A percentile compares a stretch with the other conserved stretches of the same genome.
Conservation (phyloP, 2,888 invertebrate species). For the Acholoe squamosa region DNA sequence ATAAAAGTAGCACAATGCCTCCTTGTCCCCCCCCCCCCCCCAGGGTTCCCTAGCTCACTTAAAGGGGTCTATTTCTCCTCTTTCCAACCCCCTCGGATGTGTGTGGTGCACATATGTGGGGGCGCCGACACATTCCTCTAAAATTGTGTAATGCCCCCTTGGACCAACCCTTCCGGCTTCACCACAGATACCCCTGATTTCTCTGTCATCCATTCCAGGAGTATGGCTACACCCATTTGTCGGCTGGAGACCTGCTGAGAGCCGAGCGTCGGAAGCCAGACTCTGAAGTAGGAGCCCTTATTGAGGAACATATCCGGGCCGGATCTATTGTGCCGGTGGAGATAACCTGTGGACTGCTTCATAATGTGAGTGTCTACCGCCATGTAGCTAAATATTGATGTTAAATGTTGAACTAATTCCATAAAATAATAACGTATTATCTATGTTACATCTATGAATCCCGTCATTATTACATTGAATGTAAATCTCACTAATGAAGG, state of each 20-base stretch:
- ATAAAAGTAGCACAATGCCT: too few relatives aligned
- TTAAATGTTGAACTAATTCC: not conserved
- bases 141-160: too few relatives aligned
- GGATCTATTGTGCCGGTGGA: slow-evolving; percentile 99
- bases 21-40: too few relatives aligned
- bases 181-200: too few relatives aligned
- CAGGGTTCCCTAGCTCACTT: too few relatives aligned
- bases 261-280: slow-evolving; percentile 93
- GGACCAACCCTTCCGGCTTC: too few relatives aligned
- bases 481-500: too few relatives aligned
- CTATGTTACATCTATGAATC: not conserved
- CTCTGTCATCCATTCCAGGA: slow-evolving; percentile 78
- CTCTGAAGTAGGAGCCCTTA: slow-evolving; percentile 93
- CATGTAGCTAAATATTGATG: not conserved
- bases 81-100: too few relatives aligned
- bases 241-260: slow-evolving; percentile 93
- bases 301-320: slow-evolving; percentile 94
- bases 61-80: too few relatives aligned
- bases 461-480: too few relatives aligned
- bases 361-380: slow-evolving; percentile 91
- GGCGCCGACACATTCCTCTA: too few relatives aligned
- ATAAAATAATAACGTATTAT: not conserved
- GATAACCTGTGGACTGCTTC: slow-evolving; percentile 97
- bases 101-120: too few relatives aligned
- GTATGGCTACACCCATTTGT: slow-evolving; percentile 85